Evolutionary conservation across 2,888 invertebrate genomes (phyloP).

Genomic region (Tholera decimalis): DNA sequence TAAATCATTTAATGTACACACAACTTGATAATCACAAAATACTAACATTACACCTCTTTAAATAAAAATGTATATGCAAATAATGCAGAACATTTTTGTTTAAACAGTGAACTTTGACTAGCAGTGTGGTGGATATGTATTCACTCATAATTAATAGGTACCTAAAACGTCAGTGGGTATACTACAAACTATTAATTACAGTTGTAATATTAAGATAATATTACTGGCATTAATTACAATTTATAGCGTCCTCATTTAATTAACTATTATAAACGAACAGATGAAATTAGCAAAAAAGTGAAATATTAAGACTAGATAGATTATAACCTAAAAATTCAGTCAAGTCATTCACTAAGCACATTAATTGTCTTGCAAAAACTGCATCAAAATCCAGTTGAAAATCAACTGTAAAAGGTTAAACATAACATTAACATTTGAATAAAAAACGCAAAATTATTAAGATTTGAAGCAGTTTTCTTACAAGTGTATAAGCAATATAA

Average conservation of each 20-base stretch:
- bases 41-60: conserved; percentile 62
- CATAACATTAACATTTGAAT: conserved; percentile 41
- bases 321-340: conserved; percentile 85
- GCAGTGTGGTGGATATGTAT: conserved; percentile 84
- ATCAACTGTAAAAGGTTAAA: conserved; percentile 29
- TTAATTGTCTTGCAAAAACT: conserved; percentile 64
- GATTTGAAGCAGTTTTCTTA: conserved; percentile 54
- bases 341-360: conserved; percentile 79
- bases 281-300: conserved; percentile 66
- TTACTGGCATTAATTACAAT: conserved; percentile 61
- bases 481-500: conserved; percentile 56
- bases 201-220: conserved; percentile 67
- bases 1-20: conserved; percentile 64
- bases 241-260: conserved; percentile 57
- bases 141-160: conserved; percentile 70
- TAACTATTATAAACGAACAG: conserved; percentile 67
- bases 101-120: conserved; percentile 72
- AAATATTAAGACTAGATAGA: conserved; percentile 83
- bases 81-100: conserved; percentile 54
- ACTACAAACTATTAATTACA: conserved; percentile 72
- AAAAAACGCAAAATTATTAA: conserved; percentile 33
- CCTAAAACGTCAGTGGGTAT: conserved; percentile 66
- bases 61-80: conserved; percentile 53
- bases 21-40: conserved; percentile 65
- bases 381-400: conserved; percentile 46